Evolutionary conservation across 2,888 invertebrate species (phyloP).

Genomic region (Noctua janthe): DNA sequence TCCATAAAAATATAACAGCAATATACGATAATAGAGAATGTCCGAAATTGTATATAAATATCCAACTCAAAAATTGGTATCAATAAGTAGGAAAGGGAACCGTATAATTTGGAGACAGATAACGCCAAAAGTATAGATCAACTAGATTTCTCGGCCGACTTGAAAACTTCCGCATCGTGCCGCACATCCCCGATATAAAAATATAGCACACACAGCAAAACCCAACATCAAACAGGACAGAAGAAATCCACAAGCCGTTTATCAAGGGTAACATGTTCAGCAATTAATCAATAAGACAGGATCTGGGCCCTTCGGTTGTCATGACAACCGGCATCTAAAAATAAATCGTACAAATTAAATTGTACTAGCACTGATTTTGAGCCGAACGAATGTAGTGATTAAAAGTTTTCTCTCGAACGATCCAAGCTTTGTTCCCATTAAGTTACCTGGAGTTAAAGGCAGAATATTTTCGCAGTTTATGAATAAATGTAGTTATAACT

Average conservation of each 20-base stretch:
- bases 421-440: constrained; percentile 34
- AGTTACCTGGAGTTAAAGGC: constrained; percentile 50
- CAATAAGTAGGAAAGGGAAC: not conserved
- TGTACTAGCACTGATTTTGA: constrained; percentile 49
- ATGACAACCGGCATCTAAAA: constrained; percentile 72
- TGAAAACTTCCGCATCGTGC: not conserved
- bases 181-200: constrained; percentile 23
- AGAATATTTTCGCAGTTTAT: constrained; percentile 56
- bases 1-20: not conserved
- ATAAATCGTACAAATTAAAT: constrained; percentile 66
- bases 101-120: not conserved
- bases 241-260: constrained; percentile 67
- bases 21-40: not conserved
- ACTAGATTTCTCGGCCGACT: not conserved
- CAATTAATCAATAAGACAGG: constrained; percentile 84
- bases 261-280: constrained; percentile 75
- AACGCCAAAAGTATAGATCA: not conserved
- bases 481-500: constrained; percentile 58
- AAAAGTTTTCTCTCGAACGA: constrained; percentile 53
- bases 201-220: constrained; percentile 42
- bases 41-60: not conserved
- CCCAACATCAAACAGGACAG: constrained; percentile 46
- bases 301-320: constrained; percentile 70
- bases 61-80: not conserved
- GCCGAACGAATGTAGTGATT: constrained; percentile 55